A percentile compares a stretch with the other conserved stretches of the same genome.
Evolutionary conservation across 92 coral and sea anemone genomes (phyloP).

Genomic region (Palythoa grandiflora): DNA sequence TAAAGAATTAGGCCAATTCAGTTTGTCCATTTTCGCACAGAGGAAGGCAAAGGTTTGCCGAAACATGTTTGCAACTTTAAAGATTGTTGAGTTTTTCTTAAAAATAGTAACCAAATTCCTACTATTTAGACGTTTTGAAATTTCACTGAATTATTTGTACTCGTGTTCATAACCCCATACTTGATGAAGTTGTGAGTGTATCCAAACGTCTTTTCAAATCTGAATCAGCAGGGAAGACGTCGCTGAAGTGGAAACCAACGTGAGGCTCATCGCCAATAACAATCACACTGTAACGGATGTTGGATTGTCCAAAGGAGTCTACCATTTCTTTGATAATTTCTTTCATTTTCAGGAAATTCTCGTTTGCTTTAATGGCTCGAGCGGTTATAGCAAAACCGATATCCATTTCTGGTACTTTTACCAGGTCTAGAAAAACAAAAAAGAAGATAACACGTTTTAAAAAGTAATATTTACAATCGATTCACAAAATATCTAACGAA

Average conservation of each 20-base stretch:
- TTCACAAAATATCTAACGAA: too few species aligned
- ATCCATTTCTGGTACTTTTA: constrained; percentile 58
- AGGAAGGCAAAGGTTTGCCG: too few species aligned
- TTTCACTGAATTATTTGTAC: not conserved
- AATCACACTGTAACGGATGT: constrained; percentile 62
- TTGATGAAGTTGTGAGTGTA: not conserved
- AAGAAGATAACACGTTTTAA: not conserved
- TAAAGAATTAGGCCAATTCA: too few species aligned
- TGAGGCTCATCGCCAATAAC: constrained; percentile 18
- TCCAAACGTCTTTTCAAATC: constrained; percentile 17
- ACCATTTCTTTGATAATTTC: constrained; percentile 73
- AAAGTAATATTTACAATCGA: too few species aligned
- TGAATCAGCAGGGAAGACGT: constrained; percentile 9
- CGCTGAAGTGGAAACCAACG: not conserved
- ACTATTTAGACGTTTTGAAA: too few species aligned
- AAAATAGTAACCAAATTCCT: too few species aligned
- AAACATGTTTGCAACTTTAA: too few species aligned
- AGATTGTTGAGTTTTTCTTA: too few species aligned
- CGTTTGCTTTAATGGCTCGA: constrained; percentile 58
- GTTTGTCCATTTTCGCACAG: too few species aligned
- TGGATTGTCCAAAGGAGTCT: constrained; percentile 57
- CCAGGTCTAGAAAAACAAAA: constrained; percentile 16
- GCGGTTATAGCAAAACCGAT: constrained; percentile 79
- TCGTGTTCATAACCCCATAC: not conserved
- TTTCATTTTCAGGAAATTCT: constrained; percentile 71